phyloP scores from a whole-genome alignment of 2,797 vertebrate genomes.

The Acipenser transmontanus region DNA sequence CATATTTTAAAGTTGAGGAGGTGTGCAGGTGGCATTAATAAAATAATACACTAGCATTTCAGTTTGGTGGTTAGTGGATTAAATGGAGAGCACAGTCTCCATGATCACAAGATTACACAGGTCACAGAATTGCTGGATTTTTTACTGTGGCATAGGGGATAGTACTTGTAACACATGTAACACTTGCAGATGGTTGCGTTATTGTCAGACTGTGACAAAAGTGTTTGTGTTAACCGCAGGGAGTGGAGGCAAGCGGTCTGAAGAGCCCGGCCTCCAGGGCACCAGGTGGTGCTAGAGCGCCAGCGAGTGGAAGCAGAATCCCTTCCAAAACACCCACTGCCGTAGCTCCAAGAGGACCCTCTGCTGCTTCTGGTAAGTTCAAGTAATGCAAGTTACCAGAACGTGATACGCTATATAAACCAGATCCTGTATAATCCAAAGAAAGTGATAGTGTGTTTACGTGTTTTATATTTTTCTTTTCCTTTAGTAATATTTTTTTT shows the following conservation, averaged over 20 bases:
- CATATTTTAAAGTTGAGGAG: too few relatives aligned
- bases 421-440: conserved; percentile 12
- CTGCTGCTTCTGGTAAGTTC: conserved; percentile 50
- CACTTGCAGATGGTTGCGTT: neutral
- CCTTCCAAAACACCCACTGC: conserved; percentile 72
- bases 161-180: too few relatives aligned
- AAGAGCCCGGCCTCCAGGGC: conserved; percentile 41
- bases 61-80: too few relatives aligned
- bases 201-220: neutral
- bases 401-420: conserved; percentile 16
- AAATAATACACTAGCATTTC: too few relatives aligned
- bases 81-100: too few relatives aligned
- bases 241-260: conserved; percentile 39
- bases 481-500: conserved; percentile 23
- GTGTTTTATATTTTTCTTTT: neutral
- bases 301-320: conserved; percentile 66
- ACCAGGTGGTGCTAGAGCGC: conserved; percentile 51
- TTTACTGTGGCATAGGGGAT: too few relatives aligned
- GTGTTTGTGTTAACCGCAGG: neutral
- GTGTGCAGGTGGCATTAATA: too few relatives aligned
- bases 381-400: conserved; percentile 21
- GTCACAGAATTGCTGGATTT: too few relatives aligned
- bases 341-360: conserved; percentile 50
- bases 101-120: too few relatives aligned
- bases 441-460: neutral